phyloP scores from a whole-genome alignment of 30 jellyfish, hydroid and myxozoan genomes.

The Cassiopea andromeda region DNA sequence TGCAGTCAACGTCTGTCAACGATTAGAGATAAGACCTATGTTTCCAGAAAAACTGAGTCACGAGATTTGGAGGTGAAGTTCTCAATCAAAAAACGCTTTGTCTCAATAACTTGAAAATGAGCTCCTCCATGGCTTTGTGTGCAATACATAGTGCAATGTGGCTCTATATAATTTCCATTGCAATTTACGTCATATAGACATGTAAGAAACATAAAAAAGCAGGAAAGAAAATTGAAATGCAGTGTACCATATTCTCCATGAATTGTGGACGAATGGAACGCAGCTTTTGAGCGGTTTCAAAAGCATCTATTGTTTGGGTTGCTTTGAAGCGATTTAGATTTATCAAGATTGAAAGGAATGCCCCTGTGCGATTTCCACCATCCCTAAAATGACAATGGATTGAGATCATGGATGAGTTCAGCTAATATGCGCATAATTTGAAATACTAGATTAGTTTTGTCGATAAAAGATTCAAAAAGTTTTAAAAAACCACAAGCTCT shows the following conservation, averaged over 20 bases:
- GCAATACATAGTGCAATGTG: neutral
- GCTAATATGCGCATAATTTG: neutral
- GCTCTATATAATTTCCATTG: neutral
- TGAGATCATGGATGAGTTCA: neutral
- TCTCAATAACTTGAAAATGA: too few species aligned
- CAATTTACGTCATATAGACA: neutral
- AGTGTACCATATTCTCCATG: neutral
- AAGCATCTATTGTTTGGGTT: neutral
- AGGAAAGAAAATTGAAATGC: neutral
- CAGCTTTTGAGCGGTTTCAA: neutral
- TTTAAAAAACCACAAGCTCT: too few species aligned
- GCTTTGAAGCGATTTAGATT: neutral
- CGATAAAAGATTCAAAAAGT: too few species aligned
- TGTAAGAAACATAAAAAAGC: neutral
- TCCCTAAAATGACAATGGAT: neutral
- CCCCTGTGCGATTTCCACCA: neutral
- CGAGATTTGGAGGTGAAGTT: too few species aligned
- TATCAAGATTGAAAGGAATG: neutral
- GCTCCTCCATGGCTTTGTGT: neutral
- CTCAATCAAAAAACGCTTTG: too few species aligned
- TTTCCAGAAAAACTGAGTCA: too few species aligned
- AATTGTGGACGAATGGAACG: neutral
- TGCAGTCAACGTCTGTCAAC: too few species aligned
- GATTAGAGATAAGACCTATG: too few species aligned
- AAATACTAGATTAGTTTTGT: neutral